Conservation (phyloP, 92 coral and sea anemone species). For the Palythoa grandiflora region DNA sequence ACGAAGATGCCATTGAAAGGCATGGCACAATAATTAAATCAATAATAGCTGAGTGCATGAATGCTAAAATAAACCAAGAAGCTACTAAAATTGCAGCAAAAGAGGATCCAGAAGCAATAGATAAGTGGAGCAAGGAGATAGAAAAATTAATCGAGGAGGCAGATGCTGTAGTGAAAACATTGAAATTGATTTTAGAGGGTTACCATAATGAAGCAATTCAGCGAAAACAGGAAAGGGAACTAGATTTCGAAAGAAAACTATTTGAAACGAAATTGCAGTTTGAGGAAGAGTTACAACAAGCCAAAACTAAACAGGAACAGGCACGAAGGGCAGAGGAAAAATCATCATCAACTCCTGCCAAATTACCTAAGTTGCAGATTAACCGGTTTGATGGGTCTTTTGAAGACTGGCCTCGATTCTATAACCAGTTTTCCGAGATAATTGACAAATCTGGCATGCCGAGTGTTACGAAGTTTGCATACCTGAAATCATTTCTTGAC, state of each 20-base stretch:
- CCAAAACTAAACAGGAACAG: background rate
- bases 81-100: slow-evolving; percentile 13
- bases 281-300: slow-evolving; percentile 42
- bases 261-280: slow-evolving; percentile 59
- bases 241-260: slow-evolving; percentile 56
- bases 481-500: slow-evolving; percentile 32
- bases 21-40: background rate
- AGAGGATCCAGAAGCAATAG: slow-evolving; percentile 14
- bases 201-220: background rate
- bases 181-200: background rate
- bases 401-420: slow-evolving; percentile 56
- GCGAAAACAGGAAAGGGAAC: slow-evolving; percentile 49
- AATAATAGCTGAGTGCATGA: slow-evolving; percentile 3
- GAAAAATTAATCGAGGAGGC: background rate
- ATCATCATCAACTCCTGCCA: slow-evolving; percentile 30
- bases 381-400: slow-evolving; percentile 44
- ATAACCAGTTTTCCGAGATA: slow-evolving; percentile 44
- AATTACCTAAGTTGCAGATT: slow-evolving; percentile 52
- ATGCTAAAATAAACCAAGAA: slow-evolving; percentile 4
- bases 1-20: slow-evolving; percentile 21
- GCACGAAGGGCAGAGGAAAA: background rate
- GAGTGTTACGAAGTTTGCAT: slow-evolving; percentile 57
- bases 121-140: background rate
- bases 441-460: slow-evolving; percentile 49
- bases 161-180: background rate